Conservation (phyloP, 2,888 invertebrate genomes). For the Drosophila monieri region DNA sequence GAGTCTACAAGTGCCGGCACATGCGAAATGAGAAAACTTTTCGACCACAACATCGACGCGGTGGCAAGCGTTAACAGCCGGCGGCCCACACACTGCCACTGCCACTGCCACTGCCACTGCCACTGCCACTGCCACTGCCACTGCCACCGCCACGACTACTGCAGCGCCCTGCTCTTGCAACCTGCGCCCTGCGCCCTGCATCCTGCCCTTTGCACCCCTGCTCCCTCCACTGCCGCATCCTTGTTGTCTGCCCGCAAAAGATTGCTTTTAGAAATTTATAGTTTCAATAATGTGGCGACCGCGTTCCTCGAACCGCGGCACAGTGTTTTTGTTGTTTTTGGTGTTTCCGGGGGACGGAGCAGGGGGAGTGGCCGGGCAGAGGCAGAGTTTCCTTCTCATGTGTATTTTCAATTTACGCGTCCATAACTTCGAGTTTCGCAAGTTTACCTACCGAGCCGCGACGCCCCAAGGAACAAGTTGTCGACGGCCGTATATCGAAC, state of each 20-base stretch:
- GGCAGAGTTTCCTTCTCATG: conserved; percentile 50
- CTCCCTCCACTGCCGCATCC: conserved; percentile 11
- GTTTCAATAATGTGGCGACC: conserved; percentile 74
- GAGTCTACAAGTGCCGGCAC: conserved; percentile 43
- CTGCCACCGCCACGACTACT: conserved; percentile 24
- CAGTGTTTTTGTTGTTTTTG: conserved; percentile 16
- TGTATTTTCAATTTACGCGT: conserved; percentile 79
- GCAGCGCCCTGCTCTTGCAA: conserved; percentile 1
- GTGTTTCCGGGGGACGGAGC: conserved; percentile 2
- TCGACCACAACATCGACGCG: conserved; percentile 76
- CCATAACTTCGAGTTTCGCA: conserved; percentile 78
- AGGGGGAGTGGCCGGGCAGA: neutral
- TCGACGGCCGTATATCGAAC: conserved; percentile 64
- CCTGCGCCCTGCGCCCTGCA: conserved; percentile 2
- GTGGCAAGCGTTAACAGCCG: conserved; percentile 50
- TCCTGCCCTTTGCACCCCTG: neutral
- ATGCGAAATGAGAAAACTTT: conserved; percentile 76
- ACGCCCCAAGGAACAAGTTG: conserved; percentile 34
- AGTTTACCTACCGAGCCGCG: conserved; percentile 55
- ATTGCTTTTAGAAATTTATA: conserved; percentile 76
- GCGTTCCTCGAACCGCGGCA: conserved; percentile 47
- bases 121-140: conserved; percentile 17
- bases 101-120: conserved; percentile 17
- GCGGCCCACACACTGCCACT: conserved; percentile 34
- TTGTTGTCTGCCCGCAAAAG: conserved; percentile 76